Evolutionary conservation across 2,113 vertebrate species (phyloP).

Genomic region (Capricornis sumatraensis): DNA sequence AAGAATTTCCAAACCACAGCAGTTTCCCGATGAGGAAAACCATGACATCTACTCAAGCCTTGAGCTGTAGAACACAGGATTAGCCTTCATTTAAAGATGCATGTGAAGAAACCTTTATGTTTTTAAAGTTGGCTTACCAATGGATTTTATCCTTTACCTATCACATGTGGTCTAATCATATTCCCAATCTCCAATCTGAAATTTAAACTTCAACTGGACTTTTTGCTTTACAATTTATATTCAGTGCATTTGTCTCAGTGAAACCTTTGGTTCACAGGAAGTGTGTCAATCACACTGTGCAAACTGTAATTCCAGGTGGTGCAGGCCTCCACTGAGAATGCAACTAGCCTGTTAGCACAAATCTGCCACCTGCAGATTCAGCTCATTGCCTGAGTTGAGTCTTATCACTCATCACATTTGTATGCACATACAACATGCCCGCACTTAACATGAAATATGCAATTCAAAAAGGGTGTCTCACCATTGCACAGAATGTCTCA

Average conservation of each 20-base stretch:
- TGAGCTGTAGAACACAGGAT: not conserved
- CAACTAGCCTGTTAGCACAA: not conserved
- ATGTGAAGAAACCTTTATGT: not conserved
- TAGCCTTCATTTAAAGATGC: not conserved
- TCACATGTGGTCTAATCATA: not conserved
- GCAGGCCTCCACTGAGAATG: not conserved
- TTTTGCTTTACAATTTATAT: not conserved
- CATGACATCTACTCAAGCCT: not conserved
- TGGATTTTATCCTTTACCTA: not conserved
- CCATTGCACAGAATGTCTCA: slow-evolving; percentile 97
- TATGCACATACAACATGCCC: not conserved
- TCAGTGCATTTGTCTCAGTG: not conserved
- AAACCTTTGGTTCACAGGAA: not conserved
- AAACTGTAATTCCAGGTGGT: not conserved
- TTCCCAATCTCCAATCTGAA: not conserved
- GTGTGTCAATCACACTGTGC: not conserved
- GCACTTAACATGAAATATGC: not conserved
- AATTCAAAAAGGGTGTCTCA: slow-evolving; percentile 81
- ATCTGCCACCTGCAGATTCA: not conserved
- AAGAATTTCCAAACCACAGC: not conserved
- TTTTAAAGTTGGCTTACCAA: not conserved
- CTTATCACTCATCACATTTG: not conserved
- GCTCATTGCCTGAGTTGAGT: not conserved
- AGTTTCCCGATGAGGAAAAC: not conserved
- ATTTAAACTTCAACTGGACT: not conserved